phyloP scores from a whole-genome alignment of 1,140 invertebrate genomes.

The Sminthurinus signatus region DNA sequence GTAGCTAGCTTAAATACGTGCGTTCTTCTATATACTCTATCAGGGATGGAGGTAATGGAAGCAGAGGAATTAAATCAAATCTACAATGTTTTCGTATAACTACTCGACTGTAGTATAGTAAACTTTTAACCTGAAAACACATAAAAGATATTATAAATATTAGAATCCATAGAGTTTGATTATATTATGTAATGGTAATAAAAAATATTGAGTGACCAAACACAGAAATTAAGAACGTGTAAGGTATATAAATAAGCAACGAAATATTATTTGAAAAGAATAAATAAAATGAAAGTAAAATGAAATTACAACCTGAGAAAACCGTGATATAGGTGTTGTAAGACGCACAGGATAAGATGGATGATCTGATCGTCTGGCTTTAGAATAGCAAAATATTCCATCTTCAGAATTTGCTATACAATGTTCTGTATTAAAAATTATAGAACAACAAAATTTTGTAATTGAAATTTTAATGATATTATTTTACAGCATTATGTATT shows the following conservation, averaged over 20 bases:
- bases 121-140: constrained; percentile 54
- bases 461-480: too few species aligned
- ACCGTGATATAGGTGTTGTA: constrained; percentile 69
- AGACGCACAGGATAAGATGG: constrained; percentile 64
- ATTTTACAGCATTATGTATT: too few species aligned
- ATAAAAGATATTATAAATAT: background rate
- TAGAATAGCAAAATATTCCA: constrained; percentile 66
- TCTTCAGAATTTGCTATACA: constrained; percentile 61
- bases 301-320: constrained; percentile 48
- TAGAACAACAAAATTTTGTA: too few species aligned
- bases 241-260: background rate
- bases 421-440: too few species aligned
- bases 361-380: constrained; percentile 56
- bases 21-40: constrained; percentile 31
- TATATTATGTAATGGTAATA: too few species aligned
- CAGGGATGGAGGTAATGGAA: constrained; percentile 56
- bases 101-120: constrained; percentile 70
- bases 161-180: too few species aligned
- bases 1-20: too few species aligned
- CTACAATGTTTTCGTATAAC: constrained; percentile 65
- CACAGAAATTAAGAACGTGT: background rate
- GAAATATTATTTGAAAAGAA: background rate
- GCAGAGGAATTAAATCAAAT: constrained; percentile 62
- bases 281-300: background rate
- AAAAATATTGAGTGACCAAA: too few species aligned